These are phyloP conservation scores for Prochilodus magdalenae DNA, from an alignment of 2,113 vertebrate species.

Conservation along the genomic window DNA sequence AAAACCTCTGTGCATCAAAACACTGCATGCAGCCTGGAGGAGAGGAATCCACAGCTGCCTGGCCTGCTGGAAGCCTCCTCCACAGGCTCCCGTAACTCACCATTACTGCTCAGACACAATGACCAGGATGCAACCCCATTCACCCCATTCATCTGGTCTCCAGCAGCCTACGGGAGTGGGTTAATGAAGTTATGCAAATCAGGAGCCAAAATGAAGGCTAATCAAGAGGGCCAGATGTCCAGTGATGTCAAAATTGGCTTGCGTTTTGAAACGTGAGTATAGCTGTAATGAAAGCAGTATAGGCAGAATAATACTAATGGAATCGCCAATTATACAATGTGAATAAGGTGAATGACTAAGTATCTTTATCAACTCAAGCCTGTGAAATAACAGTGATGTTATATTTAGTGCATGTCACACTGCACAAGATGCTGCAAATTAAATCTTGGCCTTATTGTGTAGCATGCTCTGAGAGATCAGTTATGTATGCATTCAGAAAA, in stretches of 20 bases:
- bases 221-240: neutral
- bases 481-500: too few species aligned
- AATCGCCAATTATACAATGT: neutral
- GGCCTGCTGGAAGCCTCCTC: neutral
- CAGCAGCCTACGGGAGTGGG: neutral
- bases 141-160: neutral
- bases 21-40: neutral
- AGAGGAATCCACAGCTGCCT: neutral
- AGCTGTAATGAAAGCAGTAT: neutral
- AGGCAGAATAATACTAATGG: neutral
- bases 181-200: slow-evolving; percentile 1
- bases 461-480: too few species aligned
- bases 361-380: neutral
- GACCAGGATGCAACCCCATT: neutral
- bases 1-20: neutral
- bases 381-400: neutral
- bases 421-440: too few species aligned
- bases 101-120: neutral
- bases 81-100: neutral
- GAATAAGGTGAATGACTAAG: neutral
- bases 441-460: too few species aligned
- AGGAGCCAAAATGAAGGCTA: neutral
- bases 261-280: neutral
- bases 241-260: neutral
- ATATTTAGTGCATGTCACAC: too few species aligned